These are phyloP conservation scores for Thymelicus acteon DNA, from an alignment of 2,888 invertebrate species.

Conservation along the genomic window DNA sequence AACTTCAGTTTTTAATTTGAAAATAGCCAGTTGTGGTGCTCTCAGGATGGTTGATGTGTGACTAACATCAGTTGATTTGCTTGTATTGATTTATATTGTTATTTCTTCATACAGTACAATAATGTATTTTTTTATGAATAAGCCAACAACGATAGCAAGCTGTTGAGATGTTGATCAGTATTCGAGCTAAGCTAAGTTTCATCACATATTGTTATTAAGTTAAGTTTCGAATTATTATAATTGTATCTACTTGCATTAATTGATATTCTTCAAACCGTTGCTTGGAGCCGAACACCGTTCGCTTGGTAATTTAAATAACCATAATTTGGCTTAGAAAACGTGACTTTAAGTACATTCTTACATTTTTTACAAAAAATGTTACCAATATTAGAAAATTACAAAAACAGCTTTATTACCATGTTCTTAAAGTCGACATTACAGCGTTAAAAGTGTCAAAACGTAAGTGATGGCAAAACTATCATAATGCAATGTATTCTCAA, in stretches of 20 bases:
- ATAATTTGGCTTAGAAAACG: no score
- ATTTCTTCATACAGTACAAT: conserved; percentile 14
- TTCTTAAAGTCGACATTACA: background rate
- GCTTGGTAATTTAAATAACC: no score
- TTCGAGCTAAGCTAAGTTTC: conserved; percentile 37
- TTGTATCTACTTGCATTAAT: background rate
- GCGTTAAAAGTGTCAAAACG: background rate
- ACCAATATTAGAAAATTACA: no score
- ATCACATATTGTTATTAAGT: conserved; percentile 31
- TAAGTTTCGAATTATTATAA: background rate
- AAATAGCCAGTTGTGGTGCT: no score
- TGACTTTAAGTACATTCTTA: no score
- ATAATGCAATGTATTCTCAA: background rate
- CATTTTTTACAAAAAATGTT: no score
- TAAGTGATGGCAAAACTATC: background rate
- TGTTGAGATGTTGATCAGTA: conserved; percentile 40
- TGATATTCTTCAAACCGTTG: no score
- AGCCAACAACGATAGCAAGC: conserved; percentile 18
- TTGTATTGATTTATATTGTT: conserved; percentile 3
- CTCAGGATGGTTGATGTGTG: background rate
- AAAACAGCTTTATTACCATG: background rate
- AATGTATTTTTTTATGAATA: conserved; percentile 5
- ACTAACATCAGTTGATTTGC: background rate
- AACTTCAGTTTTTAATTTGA: no score
- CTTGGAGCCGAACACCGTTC: no score